phyloP scores from a whole-genome alignment of 2,113 vertebrate genomes.

The Corydoras maculifer region DNA sequence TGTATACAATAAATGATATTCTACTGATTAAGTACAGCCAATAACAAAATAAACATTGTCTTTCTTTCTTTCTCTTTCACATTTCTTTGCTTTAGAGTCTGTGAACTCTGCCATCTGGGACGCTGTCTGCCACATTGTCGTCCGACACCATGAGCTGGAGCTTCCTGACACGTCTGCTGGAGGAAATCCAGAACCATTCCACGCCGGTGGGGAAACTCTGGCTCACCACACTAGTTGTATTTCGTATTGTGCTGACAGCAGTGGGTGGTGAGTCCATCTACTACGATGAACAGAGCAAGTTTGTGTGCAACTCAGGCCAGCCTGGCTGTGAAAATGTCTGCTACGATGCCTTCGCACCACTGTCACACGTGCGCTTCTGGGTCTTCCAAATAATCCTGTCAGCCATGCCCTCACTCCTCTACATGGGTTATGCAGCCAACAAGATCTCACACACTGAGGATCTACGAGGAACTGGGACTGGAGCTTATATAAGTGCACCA shows the following conservation, averaged over 20 bases:
- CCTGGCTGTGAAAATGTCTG: conserved; percentile 96
- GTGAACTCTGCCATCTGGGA: conserved; percentile 70
- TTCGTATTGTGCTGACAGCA: conserved; percentile 92
- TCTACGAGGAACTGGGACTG: conserved; percentile 54
- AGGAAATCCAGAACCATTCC: conserved; percentile 99
- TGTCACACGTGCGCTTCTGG: conserved; percentile 96
- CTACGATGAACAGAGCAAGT: conserved; percentile 97
- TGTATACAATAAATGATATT: no score
- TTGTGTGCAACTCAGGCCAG: conserved; percentile 95
- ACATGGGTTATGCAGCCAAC: conserved; percentile 89
- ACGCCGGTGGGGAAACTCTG: conserved; percentile 99
- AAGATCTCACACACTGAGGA: conserved; percentile 88
- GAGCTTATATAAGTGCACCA: conserved; percentile 34
- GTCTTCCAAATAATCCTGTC: conserved; percentile 97
- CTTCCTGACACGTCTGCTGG: conserved; percentile 95
- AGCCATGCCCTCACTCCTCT: conserved; percentile 89
- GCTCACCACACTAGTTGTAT: conserved; percentile 92
- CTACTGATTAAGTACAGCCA: no score
- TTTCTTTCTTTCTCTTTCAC: not conserved
- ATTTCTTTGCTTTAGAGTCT: conserved; percentile 58
- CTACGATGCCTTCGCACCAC: conserved; percentile 91
- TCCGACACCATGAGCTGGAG: conserved; percentile 96
- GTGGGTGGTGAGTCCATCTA: conserved; percentile 98
- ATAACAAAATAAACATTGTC: not conserved
- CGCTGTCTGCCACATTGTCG: conserved; percentile 70